Conservation (phyloP, 1,140 invertebrate genomes). For the Andricus grossulariae region DNA sequence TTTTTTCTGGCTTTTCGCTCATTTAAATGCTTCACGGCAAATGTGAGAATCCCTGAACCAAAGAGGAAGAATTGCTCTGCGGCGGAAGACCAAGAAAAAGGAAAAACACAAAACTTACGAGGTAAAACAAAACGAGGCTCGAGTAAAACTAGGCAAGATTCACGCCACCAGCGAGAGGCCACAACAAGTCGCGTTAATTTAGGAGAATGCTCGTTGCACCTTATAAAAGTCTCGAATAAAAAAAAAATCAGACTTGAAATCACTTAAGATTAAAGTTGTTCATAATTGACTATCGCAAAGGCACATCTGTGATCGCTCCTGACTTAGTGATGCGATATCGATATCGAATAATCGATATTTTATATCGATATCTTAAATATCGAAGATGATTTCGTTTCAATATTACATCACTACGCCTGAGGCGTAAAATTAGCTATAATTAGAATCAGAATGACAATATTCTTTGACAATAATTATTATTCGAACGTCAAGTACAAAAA, state of each 20-base stretch:
- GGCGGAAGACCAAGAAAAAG: constrained; percentile 9
- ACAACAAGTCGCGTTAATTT: background rate
- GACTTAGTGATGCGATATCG: too few relatives aligned
- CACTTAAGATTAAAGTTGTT: background rate
- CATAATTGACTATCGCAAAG: constrained; percentile 10
- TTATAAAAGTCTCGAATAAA: background rate
- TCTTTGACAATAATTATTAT: constrained; percentile 14
- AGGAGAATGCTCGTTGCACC: constrained; percentile 22
- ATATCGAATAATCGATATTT: too few relatives aligned
- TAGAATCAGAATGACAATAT: background rate
- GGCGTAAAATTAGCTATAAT: background rate
- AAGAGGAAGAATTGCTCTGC: background rate
- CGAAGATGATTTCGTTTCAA: too few relatives aligned
- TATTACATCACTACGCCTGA: background rate
- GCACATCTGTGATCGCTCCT: background rate
- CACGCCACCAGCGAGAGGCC: background rate
- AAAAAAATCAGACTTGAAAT: background rate
- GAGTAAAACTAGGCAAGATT: constrained; percentile 12
- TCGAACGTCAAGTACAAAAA: background rate
- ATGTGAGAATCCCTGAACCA: constrained; percentile 22
- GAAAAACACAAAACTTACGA: background rate
- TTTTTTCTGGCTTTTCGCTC: background rate
- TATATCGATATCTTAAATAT: too few relatives aligned
- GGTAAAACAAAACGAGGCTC: background rate
- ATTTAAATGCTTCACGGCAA: constrained; percentile 26